These are phyloP conservation scores for Prunella himalayana DNA, from an alignment of 2,113 vertebrate genomes.

Conservation along the genomic window DNA sequence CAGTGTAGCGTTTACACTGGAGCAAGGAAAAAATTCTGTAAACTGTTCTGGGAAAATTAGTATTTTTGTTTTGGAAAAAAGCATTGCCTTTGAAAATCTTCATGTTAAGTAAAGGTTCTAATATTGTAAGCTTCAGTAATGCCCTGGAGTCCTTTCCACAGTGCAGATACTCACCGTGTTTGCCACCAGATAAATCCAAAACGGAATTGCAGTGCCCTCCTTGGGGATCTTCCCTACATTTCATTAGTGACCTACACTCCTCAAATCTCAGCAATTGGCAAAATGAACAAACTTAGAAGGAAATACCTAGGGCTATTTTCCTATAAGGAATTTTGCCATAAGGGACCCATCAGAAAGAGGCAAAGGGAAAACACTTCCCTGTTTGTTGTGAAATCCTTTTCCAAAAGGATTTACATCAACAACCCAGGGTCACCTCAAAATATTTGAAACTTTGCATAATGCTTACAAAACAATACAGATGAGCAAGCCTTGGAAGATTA, in stretches of 20 bases:
- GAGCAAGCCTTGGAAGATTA: background rate
- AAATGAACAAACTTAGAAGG: background rate
- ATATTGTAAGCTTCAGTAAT: background rate
- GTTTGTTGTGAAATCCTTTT: background rate
- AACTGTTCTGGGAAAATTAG: background rate
- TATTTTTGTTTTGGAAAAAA: background rate
- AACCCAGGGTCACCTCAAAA: background rate
- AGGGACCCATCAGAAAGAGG: background rate
- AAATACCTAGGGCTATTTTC: background rate
- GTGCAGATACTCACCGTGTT: background rate
- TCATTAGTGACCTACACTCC: background rate
- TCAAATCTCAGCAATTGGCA: background rate
- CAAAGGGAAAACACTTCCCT: background rate
- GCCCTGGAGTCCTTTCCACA: background rate
- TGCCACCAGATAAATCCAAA: background rate
- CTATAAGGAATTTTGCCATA: background rate
- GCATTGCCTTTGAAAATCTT: background rate
- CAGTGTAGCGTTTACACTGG: background rate
- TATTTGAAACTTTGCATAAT: conserved; percentile 6
- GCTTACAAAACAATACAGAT: background rate
- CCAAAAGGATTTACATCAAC: background rate
- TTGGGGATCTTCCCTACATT: rapidly evolving
- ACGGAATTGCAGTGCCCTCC: background rate
- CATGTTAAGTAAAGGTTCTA: background rate
- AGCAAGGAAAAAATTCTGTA: background rate